phyloP scores from a whole-genome alignment of 1,140 invertebrate species.

The Solenopsis fugax region DNA sequence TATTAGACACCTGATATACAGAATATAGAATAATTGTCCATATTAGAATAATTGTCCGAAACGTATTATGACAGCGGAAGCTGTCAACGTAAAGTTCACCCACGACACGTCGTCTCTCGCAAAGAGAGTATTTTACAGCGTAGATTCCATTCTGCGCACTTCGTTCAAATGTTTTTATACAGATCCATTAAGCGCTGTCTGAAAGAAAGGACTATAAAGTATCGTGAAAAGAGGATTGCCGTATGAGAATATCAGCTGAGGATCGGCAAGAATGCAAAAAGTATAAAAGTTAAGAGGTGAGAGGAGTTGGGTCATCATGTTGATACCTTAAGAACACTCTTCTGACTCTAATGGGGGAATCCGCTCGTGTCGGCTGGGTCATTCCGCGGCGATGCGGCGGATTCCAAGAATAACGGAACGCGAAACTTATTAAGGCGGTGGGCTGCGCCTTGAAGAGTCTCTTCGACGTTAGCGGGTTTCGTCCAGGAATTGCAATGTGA shows the following conservation, averaged over 20 bases:
- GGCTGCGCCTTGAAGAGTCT: background rate
- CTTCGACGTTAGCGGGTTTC: background rate
- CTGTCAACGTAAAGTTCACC: background rate
- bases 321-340: slow-evolving; percentile 61
- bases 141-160: background rate
- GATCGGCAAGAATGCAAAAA: slow-evolving; percentile 1
- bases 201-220: slow-evolving; percentile 20
- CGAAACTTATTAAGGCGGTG: slow-evolving; percentile 42
- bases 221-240: background rate
- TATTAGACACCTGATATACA: background rate
- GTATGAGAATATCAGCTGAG: background rate
- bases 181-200: background rate
- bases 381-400: slow-evolving; percentile 71
- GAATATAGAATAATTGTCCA: slow-evolving; percentile 11
- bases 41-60: slow-evolving; percentile 12
- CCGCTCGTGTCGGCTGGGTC: slow-evolving; percentile 70
- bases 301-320: slow-evolving; percentile 53
- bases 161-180: slow-evolving; percentile 28
- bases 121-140: background rate
- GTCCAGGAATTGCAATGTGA: slow-evolving; percentile 50
- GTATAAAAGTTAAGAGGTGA: slow-evolving; percentile 3
- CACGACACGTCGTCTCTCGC: background rate
- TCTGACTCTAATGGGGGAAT: slow-evolving; percentile 68
- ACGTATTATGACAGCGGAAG: background rate
- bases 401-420: slow-evolving; percentile 72